Evolutionary conservation across 2,113 vertebrate species (phyloP).

Genomic region (Hystrix brachyura): DNA sequence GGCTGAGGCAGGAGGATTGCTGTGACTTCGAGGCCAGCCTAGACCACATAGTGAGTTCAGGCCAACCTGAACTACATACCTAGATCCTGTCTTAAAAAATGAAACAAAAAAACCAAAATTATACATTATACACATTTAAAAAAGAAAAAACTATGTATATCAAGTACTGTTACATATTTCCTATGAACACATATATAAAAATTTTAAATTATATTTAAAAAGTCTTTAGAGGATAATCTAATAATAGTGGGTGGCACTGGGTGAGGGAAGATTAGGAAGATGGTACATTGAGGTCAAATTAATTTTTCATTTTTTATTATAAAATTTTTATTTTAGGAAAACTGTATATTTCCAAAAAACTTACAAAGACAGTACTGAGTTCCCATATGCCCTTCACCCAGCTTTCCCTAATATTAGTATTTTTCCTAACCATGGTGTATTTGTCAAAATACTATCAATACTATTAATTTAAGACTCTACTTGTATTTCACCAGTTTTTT

Average conservation of each 20-base stretch:
- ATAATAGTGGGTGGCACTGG: background rate
- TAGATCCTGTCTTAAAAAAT: too few species aligned
- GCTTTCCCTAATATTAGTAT: too few species aligned
- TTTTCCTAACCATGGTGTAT: background rate
- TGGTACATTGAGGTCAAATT: background rate
- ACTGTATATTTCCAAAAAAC: background rate
- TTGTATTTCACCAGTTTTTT: conserved; percentile 38
- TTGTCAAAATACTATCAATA: background rate
- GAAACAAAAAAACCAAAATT: too few species aligned
- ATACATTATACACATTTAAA: too few species aligned
- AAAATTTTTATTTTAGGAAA: conserved; percentile 11
- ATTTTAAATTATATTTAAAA: background rate
- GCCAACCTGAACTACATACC: too few species aligned
- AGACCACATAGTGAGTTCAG: too few species aligned
- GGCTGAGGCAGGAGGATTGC: too few species aligned
- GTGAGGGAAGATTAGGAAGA: background rate
- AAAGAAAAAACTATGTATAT: background rate
- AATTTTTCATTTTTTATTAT: conserved; percentile 15
- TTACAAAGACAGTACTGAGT: background rate
- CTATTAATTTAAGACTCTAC: background rate
- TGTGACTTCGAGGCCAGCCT: too few species aligned
- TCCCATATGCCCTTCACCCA: background rate
- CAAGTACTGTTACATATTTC: background rate
- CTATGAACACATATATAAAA: background rate
- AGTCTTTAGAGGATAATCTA: background rate